Percentiles rank a stretch among this genome's conserved stretches.
These are phyloP conservation scores for Drosophila austrosaltans DNA, from an alignment of 2,888 invertebrate genomes.

Conservation along the genomic window DNA sequence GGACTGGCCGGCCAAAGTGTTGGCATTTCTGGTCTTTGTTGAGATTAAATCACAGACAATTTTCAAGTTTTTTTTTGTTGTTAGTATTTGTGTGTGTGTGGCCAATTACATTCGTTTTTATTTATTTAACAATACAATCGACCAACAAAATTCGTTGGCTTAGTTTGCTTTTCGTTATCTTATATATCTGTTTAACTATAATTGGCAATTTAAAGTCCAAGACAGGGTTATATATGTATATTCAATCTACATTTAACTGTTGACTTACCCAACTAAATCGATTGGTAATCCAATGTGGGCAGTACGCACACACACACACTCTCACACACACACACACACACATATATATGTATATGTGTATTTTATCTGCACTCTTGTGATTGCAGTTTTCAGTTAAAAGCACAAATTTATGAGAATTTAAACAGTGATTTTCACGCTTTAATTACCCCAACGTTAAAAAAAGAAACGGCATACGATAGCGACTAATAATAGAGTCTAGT, in stretches of 20 bases:
- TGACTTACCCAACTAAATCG: conserved; percentile 33
- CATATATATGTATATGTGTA: neutral
- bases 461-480: conserved; percentile 18
- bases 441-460: conserved; percentile 64
- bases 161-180: conserved; percentile 34
- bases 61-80: conserved; percentile 20
- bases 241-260: conserved; percentile 43
- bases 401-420: conserved; percentile 81
- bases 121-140: conserved; percentile 56
- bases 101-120: conserved; percentile 72
- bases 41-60: conserved; percentile 64
- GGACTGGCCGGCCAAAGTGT: conserved; percentile 57
- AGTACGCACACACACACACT: conserved; percentile 44
- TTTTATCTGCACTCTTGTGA: neutral
- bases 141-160: conserved; percentile 41
- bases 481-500: conserved; percentile 45
- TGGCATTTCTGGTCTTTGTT: conserved; percentile 66
- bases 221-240: conserved; percentile 53
- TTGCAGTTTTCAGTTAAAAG: conserved; percentile 70
- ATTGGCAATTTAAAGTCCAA: conserved; percentile 71
- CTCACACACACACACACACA: conserved; percentile 19
- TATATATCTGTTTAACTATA: conserved; percentile 65
- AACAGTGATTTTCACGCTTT: conserved; percentile 82
- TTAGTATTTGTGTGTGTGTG: conserved; percentile 35
- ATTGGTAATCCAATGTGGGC: conserved; percentile 56